Evolutionary conservation across 23 tunicate species (phyloP).

Genomic region (Phallusia fumigata): DNA sequence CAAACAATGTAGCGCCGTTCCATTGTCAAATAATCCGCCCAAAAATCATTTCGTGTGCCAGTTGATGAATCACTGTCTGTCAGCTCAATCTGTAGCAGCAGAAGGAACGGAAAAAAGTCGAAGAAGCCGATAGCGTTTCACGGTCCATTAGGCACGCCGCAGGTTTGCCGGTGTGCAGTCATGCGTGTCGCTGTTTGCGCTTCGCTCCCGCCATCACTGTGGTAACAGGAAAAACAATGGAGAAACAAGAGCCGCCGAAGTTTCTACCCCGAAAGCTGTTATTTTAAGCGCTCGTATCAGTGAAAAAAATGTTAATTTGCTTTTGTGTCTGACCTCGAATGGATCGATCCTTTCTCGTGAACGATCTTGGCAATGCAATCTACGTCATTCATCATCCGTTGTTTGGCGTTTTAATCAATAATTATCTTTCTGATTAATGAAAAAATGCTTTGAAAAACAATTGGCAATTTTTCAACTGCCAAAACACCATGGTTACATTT

Average conservation of each 20-base stretch:
- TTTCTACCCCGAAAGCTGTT: not conserved
- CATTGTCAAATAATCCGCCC: too few relatives aligned
- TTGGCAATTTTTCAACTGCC: too few relatives aligned
- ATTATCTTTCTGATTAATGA: too few relatives aligned
- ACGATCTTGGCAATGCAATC: too few relatives aligned
- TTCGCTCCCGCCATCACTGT: not conserved
- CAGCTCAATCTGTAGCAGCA: not conserved
- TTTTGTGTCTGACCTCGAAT: not conserved
- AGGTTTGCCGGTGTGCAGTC: slow-evolving; percentile 1
- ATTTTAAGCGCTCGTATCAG: not conserved
- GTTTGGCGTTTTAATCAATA: too few relatives aligned
- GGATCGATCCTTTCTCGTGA: not conserved
- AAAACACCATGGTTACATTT: too few relatives aligned
- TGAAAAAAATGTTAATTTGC: not conserved
- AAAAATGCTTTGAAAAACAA: too few relatives aligned
- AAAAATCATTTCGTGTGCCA: not conserved
- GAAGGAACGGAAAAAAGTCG: not conserved
- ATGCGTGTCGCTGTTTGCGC: not conserved
- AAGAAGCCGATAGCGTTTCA: not conserved
- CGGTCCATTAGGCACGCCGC: not conserved
- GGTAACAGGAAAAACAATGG: not conserved
- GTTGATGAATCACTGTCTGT: slow-evolving; percentile 1
- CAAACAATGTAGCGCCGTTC: too few relatives aligned
- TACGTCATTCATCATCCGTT: too few relatives aligned
- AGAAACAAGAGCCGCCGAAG: not conserved